Base-by-base conservation (phyloP, 2,888 invertebrate species). In the Agrochola macilenta region DNA sequence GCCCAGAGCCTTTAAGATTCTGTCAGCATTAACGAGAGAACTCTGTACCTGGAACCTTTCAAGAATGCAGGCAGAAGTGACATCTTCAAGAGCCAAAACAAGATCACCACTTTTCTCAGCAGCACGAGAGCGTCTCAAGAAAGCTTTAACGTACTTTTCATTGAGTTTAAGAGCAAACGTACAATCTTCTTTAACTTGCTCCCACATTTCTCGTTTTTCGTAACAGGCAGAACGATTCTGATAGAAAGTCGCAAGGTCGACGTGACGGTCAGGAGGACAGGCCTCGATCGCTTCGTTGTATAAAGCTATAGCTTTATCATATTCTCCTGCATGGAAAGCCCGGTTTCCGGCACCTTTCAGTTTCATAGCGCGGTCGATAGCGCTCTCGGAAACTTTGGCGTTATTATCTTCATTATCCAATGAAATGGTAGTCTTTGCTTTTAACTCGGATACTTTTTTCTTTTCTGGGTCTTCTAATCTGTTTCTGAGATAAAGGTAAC, bases 171-270 rank as follows among this genome's bases (percentile, higher is more conserved):
- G 97, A 4, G 99, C 99, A 91, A 97, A 97, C 2, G 98, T 97
- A 91, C 99, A 99, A 93, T 99, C 99, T 83, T 98, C 97, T 90
- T 98, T 98, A 0, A 99, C 99, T 85, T 98, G 97, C 81, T 97
- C 97, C 97, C 98, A 98, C 95, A 98, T 98, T 94, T 98, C 98
- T 91, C 99, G 96, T 94, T 99, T 98, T 94, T 99, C 99, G 94
- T 99, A 99, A 64, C 99, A 98, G 26, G 99, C 99, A 20, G 99
- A 99, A 89, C 99, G 98, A 93, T 99, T 99, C 94, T 99, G 99
- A 94, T 99, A 99, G 95, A 99, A 99, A 26, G 99, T 99, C 0
- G 99, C 98, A 75, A 99, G 95, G 88, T 98, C 99, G 1, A 97
- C 97, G 46, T 97, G 97, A 88, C 98, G 97, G 76, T 98, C 97